These are phyloP conservation scores for Neodiprion lecontei DNA, from an alignment of 1,140 invertebrate genomes.

Conservation along the genomic window DNA sequence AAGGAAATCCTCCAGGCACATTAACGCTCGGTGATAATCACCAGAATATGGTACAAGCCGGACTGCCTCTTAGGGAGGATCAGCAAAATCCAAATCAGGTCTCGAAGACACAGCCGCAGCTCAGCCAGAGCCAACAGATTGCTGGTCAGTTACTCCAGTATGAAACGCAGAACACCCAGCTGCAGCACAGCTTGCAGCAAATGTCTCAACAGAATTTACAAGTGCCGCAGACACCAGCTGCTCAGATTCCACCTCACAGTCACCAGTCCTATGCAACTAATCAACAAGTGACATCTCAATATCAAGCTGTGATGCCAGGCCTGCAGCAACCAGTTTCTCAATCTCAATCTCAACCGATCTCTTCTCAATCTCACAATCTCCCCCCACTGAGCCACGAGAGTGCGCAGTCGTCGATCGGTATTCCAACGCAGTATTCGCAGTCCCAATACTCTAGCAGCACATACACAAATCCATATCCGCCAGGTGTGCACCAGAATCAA, in stretches of 20 bases:
- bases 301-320: neutral
- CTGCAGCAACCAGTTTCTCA: neutral
- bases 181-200: neutral
- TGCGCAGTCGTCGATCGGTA: neutral
- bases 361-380: neutral
- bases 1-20: no score
- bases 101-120: neutral
- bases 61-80: no score
- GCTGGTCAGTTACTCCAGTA: neutral
- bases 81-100: no score
- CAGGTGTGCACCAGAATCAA: conserved; percentile 13
- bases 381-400: neutral
- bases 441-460: conserved; percentile 21
- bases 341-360: neutral
- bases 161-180: neutral
- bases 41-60: no score
- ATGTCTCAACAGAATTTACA: neutral
- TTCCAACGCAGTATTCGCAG: neutral
- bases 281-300: neutral
- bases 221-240: neutral
- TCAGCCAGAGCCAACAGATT: neutral
- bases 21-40: no score
- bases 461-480: conserved; percentile 25
- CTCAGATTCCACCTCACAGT: neutral
- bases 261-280: no score